phyloP scores from a whole-genome alignment of 2,797 vertebrate species.

The Picus viridis region DNA sequence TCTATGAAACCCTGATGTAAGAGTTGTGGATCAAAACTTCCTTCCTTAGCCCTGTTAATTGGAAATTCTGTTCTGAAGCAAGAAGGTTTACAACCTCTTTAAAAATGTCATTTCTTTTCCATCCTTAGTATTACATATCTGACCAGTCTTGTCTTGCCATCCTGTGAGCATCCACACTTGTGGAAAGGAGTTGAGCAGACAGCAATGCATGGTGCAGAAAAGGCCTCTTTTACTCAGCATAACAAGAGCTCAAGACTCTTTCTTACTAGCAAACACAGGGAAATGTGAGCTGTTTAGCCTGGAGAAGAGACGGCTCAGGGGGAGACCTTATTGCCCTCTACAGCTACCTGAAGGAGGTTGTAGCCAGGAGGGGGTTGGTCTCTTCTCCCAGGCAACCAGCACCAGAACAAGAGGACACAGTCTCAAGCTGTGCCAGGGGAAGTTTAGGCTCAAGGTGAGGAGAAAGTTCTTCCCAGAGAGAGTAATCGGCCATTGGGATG shows the following conservation, averaged over 20 bases:
- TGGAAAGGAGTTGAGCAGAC: background rate
- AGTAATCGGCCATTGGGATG: no score
- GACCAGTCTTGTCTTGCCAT: background rate
- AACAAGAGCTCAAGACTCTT: background rate
- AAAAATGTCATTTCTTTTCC: background rate
- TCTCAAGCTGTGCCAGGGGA: no score
- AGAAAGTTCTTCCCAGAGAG: no score
- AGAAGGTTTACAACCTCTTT: background rate
- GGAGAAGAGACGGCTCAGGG: no score
- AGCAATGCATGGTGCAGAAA: background rate
- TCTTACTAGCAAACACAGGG: background rate
- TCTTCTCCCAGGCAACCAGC: no score
- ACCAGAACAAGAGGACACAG: no score
- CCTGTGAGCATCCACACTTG: background rate
- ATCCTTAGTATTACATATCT: background rate
- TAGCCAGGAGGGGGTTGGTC: no score
- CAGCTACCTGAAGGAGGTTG: no score
- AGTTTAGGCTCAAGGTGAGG: no score
- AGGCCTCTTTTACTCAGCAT: rapidly evolving
- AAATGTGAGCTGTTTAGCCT: background rate
- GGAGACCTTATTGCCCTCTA: no score
- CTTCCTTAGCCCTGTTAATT: background rate
- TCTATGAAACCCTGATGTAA: background rate
- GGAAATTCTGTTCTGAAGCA: background rate
- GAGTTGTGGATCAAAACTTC: background rate